Evolutionary conservation across 2,888 invertebrate species (phyloP).

Genomic region (Troglohyphantes excavatus): DNA sequence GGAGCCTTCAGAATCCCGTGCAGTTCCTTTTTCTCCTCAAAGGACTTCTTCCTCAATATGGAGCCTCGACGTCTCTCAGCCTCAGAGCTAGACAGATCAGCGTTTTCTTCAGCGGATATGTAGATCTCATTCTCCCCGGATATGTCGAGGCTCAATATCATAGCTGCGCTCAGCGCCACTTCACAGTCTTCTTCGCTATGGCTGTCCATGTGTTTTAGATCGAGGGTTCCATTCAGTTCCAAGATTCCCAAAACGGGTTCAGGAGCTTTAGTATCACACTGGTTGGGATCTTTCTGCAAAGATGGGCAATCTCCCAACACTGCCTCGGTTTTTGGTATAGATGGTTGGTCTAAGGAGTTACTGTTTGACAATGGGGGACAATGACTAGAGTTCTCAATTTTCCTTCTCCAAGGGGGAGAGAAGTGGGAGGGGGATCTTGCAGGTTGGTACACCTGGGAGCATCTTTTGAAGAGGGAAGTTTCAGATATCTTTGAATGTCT

Average conservation of each 20-base stretch:
- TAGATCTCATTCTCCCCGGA: slow-evolving; percentile 27
- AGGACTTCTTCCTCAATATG: slow-evolving; percentile 59
- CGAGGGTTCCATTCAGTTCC: slow-evolving; percentile 35
- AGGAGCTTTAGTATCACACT: background rate
- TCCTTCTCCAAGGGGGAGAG: background rate
- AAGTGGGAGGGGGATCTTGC: background rate
- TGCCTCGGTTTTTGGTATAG: background rate
- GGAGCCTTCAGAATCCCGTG: slow-evolving; percentile 69
- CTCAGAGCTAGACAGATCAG: slow-evolving; percentile 49
- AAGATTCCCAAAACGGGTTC: slow-evolving; percentile 14
- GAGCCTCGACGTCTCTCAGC: slow-evolving; percentile 48
- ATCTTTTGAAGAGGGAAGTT: background rate
- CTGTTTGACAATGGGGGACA: background rate
- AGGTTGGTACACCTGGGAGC: background rate
- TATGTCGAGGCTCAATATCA: slow-evolving; percentile 43
- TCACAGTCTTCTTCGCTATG: slow-evolving; percentile 45
- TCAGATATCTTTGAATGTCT: background rate
- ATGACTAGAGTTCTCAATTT: slow-evolving; percentile 44
- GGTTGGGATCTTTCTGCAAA: background rate
- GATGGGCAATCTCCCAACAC: background rate
- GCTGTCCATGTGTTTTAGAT: slow-evolving; percentile 56
- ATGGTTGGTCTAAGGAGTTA: slow-evolving; percentile 3
- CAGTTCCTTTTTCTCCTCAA: slow-evolving; percentile 65
- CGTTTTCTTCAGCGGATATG: slow-evolving; percentile 59
- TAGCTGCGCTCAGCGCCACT: slow-evolving; percentile 11